These are phyloP conservation scores for Spheniscus mendiculus DNA, from an alignment of 2,113 vertebrate genomes.

Conservation along the genomic window DNA sequence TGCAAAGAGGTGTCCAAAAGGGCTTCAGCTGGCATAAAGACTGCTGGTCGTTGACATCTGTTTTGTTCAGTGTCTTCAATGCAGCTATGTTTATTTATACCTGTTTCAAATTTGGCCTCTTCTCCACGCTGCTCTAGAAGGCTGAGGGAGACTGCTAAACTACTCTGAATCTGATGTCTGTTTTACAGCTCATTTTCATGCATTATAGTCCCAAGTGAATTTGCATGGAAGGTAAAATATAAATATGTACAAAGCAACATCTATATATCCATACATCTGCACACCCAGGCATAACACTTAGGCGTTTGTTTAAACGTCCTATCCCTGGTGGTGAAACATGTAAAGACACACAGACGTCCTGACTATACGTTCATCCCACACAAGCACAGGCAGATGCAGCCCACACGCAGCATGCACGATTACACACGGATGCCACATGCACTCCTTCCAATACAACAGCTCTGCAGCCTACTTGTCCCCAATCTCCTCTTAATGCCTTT, in stretches of 20 bases:
- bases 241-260: not conserved
- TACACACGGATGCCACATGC: not conserved
- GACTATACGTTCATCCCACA: not conserved
- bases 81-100: not conserved
- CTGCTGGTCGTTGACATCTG: not conserved
- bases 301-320: not conserved
- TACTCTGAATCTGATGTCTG: not conserved
- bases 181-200: not conserved
- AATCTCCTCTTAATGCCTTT: not conserved
- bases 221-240: not conserved
- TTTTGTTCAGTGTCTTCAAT: not conserved
- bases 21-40: not conserved
- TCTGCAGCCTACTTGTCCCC: not conserved
- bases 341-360: not conserved
- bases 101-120: not conserved
- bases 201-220: not conserved
- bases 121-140: not conserved
- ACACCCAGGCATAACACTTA: not conserved
- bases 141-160: not conserved
- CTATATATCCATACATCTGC: not conserved
- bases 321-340: not conserved
- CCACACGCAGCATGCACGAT: not conserved
- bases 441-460: not conserved
- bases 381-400: not conserved
- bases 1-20: conserved; percentile 7